These are phyloP conservation scores for Crenichthys baileyi DNA, from an alignment of 2,797 vertebrate species.

Conservation along the genomic window DNA sequence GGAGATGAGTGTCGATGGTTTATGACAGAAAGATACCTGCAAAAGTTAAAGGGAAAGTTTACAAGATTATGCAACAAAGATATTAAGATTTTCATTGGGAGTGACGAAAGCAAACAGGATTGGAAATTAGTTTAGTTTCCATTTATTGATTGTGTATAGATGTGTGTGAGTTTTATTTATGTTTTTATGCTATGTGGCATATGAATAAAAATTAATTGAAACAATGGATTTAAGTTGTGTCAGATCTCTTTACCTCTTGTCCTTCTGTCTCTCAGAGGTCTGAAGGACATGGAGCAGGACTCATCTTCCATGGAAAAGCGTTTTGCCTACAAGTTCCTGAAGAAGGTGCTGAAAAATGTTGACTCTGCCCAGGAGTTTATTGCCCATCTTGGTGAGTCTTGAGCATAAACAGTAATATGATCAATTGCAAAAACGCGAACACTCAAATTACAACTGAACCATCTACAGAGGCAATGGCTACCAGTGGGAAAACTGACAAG, in stretches of 20 bases:
- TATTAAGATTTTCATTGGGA: not conserved
- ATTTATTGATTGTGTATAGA: not conserved
- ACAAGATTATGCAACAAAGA: no score
- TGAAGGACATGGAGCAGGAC: slow-evolving; percentile 92
- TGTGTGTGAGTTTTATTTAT: not conserved
- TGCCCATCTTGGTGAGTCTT: slow-evolving; percentile 93
- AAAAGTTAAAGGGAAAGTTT: no score
- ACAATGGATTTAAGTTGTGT: not conserved
- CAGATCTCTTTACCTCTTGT: not conserved
- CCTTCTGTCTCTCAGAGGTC: slow-evolving; percentile 76
- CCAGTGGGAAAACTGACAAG: slow-evolving; percentile 95
- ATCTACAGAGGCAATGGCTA: slow-evolving; percentile 92
- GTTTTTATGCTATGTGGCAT: not conserved
- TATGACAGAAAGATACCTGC: no score
- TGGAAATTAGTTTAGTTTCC: not conserved
- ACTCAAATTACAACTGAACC: not conserved
- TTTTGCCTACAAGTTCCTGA: slow-evolving; percentile 94
- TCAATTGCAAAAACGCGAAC: not conserved
- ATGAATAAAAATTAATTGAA: not conserved
- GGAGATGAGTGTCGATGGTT: no score
- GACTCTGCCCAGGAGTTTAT: slow-evolving; percentile 99
- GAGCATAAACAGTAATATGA: not conserved
- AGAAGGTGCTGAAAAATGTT: slow-evolving; percentile 91
- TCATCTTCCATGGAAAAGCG: slow-evolving; percentile 97
- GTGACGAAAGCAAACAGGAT: not conserved